These are phyloP conservation scores for Acrocera orbiculus DNA, from an alignment of 2,888 invertebrate genomes.

Conservation along the genomic window DNA sequence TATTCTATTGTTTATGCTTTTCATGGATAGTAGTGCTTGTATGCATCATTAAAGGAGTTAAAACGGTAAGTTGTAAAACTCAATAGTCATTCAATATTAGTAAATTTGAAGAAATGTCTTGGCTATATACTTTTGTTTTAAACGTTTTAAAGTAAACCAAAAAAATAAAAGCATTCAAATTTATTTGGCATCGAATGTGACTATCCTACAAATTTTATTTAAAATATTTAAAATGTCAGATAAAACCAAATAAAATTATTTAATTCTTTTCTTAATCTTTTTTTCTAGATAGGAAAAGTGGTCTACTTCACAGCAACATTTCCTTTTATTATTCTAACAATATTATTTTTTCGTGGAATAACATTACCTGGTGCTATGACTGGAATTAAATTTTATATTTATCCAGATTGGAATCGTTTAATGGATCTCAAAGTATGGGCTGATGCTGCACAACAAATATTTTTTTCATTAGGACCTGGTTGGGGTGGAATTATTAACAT, in stretches of 20 bases:
- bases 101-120: no score
- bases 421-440: constrained; percentile 72
- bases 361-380: constrained; percentile 63
- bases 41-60: constrained; percentile 73
- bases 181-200: no score
- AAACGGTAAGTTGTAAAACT: constrained; percentile 40
- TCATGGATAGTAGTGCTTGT: constrained; percentile 69
- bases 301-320: constrained; percentile 80
- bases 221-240: neutral
- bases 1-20: constrained; percentile 53
- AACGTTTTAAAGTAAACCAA: no score
- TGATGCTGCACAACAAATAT: constrained; percentile 83
- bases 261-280: no score
- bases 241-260: neutral
- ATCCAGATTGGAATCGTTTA: constrained; percentile 61
- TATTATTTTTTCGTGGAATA: constrained; percentile 56
- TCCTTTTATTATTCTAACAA: constrained; percentile 55
- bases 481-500: constrained; percentile 73
- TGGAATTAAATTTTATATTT: constrained; percentile 59
- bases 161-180: no score
- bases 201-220: neutral
- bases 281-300: constrained; percentile 26
- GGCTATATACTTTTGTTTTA: no score
- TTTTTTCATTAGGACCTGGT: constrained; percentile 77
- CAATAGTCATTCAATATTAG: no score